phyloP scores from a whole-genome alignment of 2,113 vertebrate species.

The Sander lucioperca region DNA sequence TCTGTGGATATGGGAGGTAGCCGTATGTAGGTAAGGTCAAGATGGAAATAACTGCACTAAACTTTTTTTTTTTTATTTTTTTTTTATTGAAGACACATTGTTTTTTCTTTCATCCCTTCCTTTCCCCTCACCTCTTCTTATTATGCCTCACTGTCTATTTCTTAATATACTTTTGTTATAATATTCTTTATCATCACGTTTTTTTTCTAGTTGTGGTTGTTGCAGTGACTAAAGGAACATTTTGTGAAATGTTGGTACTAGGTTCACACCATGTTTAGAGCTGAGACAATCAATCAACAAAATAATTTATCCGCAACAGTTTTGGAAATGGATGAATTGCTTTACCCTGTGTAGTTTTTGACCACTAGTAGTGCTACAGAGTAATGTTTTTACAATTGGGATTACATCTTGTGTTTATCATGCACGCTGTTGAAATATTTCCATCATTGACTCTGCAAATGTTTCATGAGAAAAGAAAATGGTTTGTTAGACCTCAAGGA shows the following conservation, averaged over 20 bases:
- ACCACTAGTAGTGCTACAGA: background rate
- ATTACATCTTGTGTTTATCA: too few relatives aligned
- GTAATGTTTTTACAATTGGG: too few relatives aligned
- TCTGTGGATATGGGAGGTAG: constrained; percentile 27
- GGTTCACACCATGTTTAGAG: too few relatives aligned
- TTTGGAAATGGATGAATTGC: background rate
- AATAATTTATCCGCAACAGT: too few relatives aligned
- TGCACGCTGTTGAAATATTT: too few relatives aligned
- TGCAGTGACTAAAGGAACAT: background rate
- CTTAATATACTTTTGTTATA: background rate
- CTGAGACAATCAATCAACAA: too few relatives aligned
- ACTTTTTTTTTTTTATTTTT: background rate
- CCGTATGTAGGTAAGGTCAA: background rate
- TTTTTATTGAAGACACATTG: too few relatives aligned
- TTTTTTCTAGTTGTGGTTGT: background rate
- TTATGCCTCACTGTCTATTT: background rate
- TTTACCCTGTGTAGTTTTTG: background rate
- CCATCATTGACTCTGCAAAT: background rate
- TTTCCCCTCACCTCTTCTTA: background rate
- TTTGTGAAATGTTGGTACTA: background rate
- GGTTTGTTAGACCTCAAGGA: background rate
- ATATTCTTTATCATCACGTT: background rate
- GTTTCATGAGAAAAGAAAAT: background rate
- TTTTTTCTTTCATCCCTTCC: background rate
- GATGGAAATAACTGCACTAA: background rate